Conservation (phyloP, 37 sponge, comb jelly and placozoan species). For the Halichondria panicea region DNA sequence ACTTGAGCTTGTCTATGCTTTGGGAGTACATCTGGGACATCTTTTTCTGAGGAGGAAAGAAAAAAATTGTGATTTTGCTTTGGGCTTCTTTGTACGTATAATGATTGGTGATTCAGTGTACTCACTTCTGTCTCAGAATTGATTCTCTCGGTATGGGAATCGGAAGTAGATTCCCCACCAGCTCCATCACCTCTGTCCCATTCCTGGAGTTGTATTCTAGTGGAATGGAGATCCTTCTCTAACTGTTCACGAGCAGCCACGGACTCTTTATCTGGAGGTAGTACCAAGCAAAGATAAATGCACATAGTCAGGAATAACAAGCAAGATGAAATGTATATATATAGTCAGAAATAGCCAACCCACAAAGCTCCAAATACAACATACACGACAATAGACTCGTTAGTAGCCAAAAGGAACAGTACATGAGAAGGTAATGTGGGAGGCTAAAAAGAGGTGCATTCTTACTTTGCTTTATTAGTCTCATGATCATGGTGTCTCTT, state of each 20-base stretch:
- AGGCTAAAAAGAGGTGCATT: not conserved
- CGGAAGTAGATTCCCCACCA: not conserved
- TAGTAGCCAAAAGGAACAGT: too few species aligned
- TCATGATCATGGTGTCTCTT: constrained; percentile 69
- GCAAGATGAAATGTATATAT: too few species aligned
- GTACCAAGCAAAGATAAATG: not conserved
- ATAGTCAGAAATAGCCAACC: too few species aligned
- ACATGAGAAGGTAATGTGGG: not conserved
- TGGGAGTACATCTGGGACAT: constrained; percentile 36
- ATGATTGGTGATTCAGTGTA: not conserved
- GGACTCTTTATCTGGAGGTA: constrained; percentile 50
- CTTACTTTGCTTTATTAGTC: constrained; percentile 67
- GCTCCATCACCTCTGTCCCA: not conserved
- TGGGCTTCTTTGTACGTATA: not conserved
- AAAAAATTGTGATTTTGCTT: not conserved
- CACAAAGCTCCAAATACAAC: too few species aligned
- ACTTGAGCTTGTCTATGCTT: constrained; percentile 62
- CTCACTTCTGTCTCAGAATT: constrained; percentile 9
- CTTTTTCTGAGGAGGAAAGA: not conserved
- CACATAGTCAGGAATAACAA: too few species aligned
- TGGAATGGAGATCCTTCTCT: constrained; percentile 50
- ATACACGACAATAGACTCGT: too few species aligned
- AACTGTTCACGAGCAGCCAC: constrained; percentile 34
- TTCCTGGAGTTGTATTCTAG: constrained; percentile 42
- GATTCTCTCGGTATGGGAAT: not conserved